Conservation (phyloP, 2,113 vertebrate genomes). For the Thamnophis sirtalis region DNA sequence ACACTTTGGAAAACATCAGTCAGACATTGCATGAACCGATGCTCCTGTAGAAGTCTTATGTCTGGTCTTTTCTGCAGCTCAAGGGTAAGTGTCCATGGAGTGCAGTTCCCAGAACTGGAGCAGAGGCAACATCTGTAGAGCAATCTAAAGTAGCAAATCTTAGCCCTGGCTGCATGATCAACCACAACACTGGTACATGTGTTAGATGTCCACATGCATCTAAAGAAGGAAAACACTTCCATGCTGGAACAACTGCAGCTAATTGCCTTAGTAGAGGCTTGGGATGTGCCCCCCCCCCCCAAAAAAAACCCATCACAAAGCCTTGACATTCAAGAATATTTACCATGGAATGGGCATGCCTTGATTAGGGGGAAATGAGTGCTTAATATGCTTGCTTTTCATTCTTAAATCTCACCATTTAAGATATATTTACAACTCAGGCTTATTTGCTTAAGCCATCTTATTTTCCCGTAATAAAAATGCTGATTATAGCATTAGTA, state of each 20-base stretch:
- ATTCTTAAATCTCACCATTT: background rate
- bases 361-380: background rate
- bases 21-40: background rate
- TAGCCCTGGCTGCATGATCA: background rate
- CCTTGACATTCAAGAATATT: background rate
- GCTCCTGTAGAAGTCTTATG: background rate
- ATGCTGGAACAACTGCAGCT: background rate
- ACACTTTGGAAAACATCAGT: background rate
- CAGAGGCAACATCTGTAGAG: background rate
- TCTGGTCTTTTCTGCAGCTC: background rate
- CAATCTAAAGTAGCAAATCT: background rate
- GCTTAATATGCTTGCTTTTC: background rate
- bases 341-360: background rate
- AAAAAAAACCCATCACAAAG: background rate
- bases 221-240: background rate
- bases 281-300: background rate
- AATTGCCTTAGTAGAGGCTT: background rate
- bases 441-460: background rate
- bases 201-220: background rate
- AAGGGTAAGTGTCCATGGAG: background rate
- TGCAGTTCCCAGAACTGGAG: background rate
- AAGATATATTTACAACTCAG: background rate
- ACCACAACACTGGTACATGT: background rate
- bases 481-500: background rate
- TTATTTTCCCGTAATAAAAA: background rate